phyloP scores from a whole-genome alignment of 2,797 vertebrate genomes.

The Nasua narica region DNA sequence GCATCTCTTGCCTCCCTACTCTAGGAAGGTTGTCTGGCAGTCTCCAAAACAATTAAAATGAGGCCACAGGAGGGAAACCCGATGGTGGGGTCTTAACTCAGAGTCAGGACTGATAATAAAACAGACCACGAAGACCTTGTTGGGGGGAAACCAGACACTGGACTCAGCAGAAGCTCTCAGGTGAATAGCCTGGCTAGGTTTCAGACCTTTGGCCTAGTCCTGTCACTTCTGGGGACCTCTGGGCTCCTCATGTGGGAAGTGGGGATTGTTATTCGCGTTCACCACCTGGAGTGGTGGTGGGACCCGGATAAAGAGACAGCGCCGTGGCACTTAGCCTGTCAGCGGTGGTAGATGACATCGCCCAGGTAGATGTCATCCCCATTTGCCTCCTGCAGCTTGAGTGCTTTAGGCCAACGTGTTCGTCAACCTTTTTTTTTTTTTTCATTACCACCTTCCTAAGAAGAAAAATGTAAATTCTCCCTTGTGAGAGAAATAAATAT shows the following conservation, averaged over 20 bases:
- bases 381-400: background rate
- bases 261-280: background rate
- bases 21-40: background rate
- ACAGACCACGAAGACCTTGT: too few species aligned
- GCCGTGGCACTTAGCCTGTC: background rate
- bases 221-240: background rate
- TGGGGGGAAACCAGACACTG: fast-evolving
- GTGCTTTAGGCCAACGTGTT: background rate
- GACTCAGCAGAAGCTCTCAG: background rate
- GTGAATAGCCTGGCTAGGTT: background rate
- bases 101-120: background rate
- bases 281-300: fast-evolving
- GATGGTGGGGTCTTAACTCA: fast-evolving
- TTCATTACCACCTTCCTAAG: background rate
- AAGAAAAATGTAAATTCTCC: conserved; percentile 25
- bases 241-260: background rate
- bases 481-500: conserved; percentile 16
- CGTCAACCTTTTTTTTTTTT: background rate
- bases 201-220: background rate
- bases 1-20: background rate
- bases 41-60: background rate
- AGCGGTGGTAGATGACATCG: too few species aligned
- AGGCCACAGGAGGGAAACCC: background rate
- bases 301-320: background rate
- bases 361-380: background rate